Conservation (phyloP, 2,797 vertebrate species). For the Lepidocolaptes lacrymiger region DNA sequence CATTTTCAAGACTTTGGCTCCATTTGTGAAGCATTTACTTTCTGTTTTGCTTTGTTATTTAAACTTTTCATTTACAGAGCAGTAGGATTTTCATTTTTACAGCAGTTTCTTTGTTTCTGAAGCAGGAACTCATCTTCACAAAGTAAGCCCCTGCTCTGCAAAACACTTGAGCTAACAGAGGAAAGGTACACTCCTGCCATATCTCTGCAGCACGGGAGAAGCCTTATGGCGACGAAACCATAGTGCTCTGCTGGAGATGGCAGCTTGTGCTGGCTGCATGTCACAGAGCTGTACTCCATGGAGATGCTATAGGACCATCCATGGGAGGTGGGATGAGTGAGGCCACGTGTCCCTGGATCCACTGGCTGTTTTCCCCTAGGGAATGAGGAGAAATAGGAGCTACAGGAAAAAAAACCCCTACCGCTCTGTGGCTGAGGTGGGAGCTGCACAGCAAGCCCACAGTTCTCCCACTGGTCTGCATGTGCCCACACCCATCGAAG, state of each 20-base stretch:
- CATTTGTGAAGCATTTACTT: not conserved
- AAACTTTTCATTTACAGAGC: not conserved
- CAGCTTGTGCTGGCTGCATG: slow-evolving; percentile 8
- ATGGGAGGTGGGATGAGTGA: slow-evolving; percentile 9
- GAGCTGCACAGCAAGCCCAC: not conserved
- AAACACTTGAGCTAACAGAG: not conserved
- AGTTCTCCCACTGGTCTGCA: not conserved
- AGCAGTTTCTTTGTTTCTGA: not conserved
- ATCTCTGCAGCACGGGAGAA: not conserved
- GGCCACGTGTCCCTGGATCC: slow-evolving; percentile 41
- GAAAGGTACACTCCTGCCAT: not conserved
- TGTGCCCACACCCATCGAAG: not conserved
- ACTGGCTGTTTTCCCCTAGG: slow-evolving; percentile 31
- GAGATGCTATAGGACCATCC: slow-evolving; percentile 26
- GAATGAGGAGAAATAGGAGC: slow-evolving; percentile 54
- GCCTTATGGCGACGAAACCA: fast-evolving
- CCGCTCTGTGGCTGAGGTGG: fast-evolving
- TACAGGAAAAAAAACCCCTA: not conserved
- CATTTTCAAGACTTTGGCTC: not conserved
- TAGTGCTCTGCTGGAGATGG: not conserved
- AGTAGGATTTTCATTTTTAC: not conserved
- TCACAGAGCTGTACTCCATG: slow-evolving; percentile 42
- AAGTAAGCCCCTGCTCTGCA: not conserved
- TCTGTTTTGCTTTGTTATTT: not conserved
- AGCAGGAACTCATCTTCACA: not conserved